Percentiles rank a stretch among this genome's conserved stretches.
phyloP scores from a whole-genome alignment of 2,888 invertebrate genomes.

The Bursaphelenchus okinawaensis region DNA sequence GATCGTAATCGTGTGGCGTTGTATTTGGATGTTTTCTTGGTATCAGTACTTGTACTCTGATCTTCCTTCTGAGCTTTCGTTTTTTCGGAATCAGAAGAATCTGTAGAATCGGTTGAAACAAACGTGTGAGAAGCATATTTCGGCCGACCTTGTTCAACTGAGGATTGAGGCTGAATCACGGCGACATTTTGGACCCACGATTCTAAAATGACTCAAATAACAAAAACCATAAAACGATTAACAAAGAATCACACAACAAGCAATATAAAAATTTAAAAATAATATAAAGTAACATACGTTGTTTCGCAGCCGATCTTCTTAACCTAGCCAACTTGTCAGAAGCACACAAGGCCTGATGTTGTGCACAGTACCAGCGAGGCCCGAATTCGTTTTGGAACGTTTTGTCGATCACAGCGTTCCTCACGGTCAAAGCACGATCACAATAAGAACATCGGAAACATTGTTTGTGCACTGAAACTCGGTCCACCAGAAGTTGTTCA shows the following conservation, averaged over 20 bases:
- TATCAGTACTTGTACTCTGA: not conserved
- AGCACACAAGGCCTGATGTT: conserved; percentile 13
- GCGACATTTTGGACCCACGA: not conserved
- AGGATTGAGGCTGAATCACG: not conserved
- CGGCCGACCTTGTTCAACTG: not conserved
- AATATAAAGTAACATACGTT: no score
- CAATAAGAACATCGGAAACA: conserved; percentile 45
- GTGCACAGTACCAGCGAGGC: conserved; percentile 19
- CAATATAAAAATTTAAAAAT: no score
- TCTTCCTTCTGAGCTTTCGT: not conserved
- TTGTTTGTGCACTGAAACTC: conserved; percentile 25
- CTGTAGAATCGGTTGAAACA: not conserved
- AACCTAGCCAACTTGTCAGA: conserved; percentile 19
- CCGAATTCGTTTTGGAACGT: conserved; percentile 27
- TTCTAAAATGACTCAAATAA: no score
- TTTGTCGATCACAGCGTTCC: conserved; percentile 31
- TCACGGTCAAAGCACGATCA: conserved; percentile 32
- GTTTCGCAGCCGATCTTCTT: not conserved
- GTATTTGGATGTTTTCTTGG: not conserved
- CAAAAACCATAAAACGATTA: no score
- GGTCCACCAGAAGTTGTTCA: conserved; percentile 36
- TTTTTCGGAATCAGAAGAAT: not conserved
- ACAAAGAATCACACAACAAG: no score
- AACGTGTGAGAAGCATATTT: not conserved
- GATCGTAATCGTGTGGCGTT: not conserved